These are phyloP conservation scores for Thryonomys swinderianus DNA, from an alignment of 2,113 vertebrate species.

Conservation along the genomic window DNA sequence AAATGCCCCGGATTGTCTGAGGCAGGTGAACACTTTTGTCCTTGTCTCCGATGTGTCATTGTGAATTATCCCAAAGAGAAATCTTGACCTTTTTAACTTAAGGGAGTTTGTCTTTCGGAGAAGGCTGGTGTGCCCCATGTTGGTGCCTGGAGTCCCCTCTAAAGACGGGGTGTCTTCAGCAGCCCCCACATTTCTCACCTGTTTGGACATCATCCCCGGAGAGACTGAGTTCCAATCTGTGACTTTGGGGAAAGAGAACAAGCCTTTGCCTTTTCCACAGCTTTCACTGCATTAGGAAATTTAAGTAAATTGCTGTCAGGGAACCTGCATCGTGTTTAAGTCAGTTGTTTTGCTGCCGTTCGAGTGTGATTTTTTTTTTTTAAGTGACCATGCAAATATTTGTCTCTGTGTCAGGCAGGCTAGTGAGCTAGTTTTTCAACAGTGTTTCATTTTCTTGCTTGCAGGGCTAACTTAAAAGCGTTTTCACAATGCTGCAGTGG, in stretches of 20 bases:
- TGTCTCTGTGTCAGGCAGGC: constrained; percentile 91
- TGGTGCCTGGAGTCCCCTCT: neutral
- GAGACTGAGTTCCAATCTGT: neutral
- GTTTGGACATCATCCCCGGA: constrained; percentile 56
- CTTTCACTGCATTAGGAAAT: constrained; percentile 21
- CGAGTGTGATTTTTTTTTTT: constrained; percentile 76
- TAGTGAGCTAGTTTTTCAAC: constrained; percentile 94
- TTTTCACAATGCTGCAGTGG: constrained; percentile 98
- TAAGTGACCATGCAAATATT: constrained; percentile 62
- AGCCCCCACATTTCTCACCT: fast-evolving
- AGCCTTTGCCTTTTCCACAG: neutral
- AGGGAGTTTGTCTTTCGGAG: neutral
- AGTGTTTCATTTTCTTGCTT: constrained; percentile 99
- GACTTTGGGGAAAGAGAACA: constrained; percentile 35
- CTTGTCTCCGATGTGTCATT: neutral
- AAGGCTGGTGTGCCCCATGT: neutral
- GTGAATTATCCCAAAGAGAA: neutral
- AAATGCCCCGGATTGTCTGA: fast-evolving
- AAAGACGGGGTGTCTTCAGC: neutral
- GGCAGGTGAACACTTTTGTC: neutral
- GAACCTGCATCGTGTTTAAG: constrained; percentile 41
- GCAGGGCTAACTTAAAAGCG: constrained; percentile 99
- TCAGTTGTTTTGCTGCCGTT: constrained; percentile 74
- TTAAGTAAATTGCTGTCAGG: constrained; percentile 56
- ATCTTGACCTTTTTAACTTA: neutral